A percentile compares a stretch with the other conserved stretches of the same genome.
These are phyloP conservation scores for Microcebus lehilahytsara DNA, from an alignment of 2,113 vertebrate species.

Conservation along the genomic window DNA sequence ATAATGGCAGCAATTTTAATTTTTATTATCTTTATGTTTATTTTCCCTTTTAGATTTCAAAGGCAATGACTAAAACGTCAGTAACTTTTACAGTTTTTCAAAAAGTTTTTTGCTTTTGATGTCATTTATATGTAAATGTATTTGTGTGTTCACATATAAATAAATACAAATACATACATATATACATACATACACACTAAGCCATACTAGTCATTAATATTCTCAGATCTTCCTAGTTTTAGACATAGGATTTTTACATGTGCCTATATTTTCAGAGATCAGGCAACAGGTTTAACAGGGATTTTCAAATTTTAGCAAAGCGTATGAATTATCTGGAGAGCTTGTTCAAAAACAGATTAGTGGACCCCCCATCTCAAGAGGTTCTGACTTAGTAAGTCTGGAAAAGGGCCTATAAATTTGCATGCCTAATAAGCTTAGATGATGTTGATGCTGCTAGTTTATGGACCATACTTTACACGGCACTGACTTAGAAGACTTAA, in stretches of 20 bases:
- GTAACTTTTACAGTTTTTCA: background rate
- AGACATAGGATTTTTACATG: background rate
- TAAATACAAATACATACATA: background rate
- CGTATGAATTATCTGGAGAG: background rate
- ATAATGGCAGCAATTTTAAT: background rate
- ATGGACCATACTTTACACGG: background rate
- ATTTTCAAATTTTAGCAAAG: background rate
- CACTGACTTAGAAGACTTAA: background rate
- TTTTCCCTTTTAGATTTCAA: constrained; percentile 3
- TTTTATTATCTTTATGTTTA: background rate
- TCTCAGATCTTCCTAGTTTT: background rate
- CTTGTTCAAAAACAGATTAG: background rate
- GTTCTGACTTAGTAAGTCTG: background rate
- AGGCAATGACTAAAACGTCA: background rate
- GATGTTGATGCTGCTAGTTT: background rate
- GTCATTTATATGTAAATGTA: background rate
- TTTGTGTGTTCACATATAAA: background rate
- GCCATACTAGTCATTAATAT: background rate
- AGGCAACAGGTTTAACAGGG: background rate
- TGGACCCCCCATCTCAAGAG: background rate
- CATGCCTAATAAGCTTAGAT: background rate
- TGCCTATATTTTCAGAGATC: background rate
- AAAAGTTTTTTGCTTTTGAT: no score
- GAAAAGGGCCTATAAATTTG: background rate
- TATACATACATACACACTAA: background rate